Evolutionary conservation across 2,888 invertebrate species (phyloP), one percentile per base, ranked within the genome.

Genomic region (Archips xylosteana): DNA sequence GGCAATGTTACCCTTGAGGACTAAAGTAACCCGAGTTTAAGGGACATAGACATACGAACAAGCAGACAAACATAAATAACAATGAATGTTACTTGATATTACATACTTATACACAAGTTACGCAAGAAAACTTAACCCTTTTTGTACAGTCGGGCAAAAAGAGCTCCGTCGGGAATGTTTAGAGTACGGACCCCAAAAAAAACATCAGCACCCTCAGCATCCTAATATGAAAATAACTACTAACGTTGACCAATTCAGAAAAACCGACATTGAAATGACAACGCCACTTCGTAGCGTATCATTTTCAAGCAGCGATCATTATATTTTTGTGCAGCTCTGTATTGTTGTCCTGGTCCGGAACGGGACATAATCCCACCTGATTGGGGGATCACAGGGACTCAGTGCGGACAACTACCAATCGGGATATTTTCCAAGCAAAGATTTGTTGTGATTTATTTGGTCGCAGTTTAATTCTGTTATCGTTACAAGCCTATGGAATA

Each of bases 341-440:
- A 68, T 68, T 75, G 75, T 75, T 63, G 71, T 59, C 54, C 61
- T 23, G 57, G 70, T 77, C 75, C 12, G 15, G 2, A 23, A 23
- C 49, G 57, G 78, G 76, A 74, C 45, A 70, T 86, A 84, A 87
- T 84, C 86, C 83, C 64, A 75, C 77, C 78, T 85, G 85, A 85
- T 85, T 84, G 84, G 86, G 82, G 85, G 89, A 87, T 88, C 86
- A 83, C 78, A 75, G 78, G 78, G 81, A 83, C 69, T 85, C 82
- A 83, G 81, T 77, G 72, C 79, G 85, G 84, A 87, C 85, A 78
- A 83, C 83, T 69, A 73, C 36, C 73, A 69, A 73, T 73, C 64
- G 73, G 15, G 59, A 64, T 73, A 73, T 73, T 73, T 73, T 69
- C 47, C 68, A 73, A 63, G 72, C 13, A 64, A 34, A n/a, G 51